Base-by-base conservation (phyloP, 2,113 vertebrate genomes). In the Aptenodytes forsteri region DNA sequence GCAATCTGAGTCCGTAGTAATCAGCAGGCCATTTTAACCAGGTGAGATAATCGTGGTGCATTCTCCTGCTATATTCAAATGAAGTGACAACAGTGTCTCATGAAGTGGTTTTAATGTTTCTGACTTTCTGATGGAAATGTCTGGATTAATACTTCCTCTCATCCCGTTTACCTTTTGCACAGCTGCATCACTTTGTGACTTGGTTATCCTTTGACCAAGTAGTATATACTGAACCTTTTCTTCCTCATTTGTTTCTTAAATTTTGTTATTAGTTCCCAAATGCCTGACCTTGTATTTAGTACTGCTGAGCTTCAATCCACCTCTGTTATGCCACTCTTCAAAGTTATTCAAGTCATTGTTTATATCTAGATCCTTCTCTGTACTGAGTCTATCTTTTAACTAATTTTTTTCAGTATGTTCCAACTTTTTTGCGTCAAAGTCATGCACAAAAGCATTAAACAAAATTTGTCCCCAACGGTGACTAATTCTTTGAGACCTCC, bases 391-490 rank as follows among this genome's bases (percentile, higher is more conserved):
- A 30, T 21, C 12, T 66, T 64, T 38, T 17, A 69, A 56, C 36
- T 58, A 3, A 5, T 78, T 55, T 87, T 42, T 61, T 83, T 58
- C 38, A 65, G 59, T 9, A 40, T 6, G 8, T 19, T 38, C 34
- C 59, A 76, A 38, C 38, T 42, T 34, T 46, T 83, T 34, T 49
- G 27, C 3, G 3, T 47, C 47, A 55, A 85, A 62, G 27, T 36
- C 14, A n/a, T 4, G 14, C 29, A 66, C 18, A 59, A 50, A 61
- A 82, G 10, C 25, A n/a, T 18, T 54, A 36, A 75, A 42, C 14
- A 56, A 67, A 56, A 47, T 13, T 61, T 55, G 4, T 44, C 16
- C 15, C 40, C 30, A 44, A 2, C 0, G 3, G 0, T 47, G 59
- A 26, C 16, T 21, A 32, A 50, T 32, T 52, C 54, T 55, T 19